Evolutionary conservation across 2,888 invertebrate species (phyloP).

Genomic region (Drosophila emarginata): DNA sequence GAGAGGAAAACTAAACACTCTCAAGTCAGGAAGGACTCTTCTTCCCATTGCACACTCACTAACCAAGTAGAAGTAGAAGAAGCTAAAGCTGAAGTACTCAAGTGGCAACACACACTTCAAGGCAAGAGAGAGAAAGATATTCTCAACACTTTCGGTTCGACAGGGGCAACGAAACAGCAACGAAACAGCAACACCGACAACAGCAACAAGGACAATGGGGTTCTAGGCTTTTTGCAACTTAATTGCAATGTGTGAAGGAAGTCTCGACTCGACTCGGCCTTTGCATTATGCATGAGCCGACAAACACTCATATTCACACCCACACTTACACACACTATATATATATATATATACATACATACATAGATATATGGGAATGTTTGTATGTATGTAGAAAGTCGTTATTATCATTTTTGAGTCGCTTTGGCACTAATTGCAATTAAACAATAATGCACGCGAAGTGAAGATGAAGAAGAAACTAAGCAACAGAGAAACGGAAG

Average conservation of each 20-base stretch:
- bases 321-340: constrained; percentile 8
- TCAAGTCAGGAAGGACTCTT: constrained; percentile 55
- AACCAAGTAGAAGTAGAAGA: constrained; percentile 17
- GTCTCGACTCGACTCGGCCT: constrained; percentile 43
- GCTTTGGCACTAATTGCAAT: constrained; percentile 71
- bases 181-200: constrained; percentile 32
- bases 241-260: constrained; percentile 57
- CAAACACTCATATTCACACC: constrained; percentile 20
- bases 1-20: constrained; percentile 45
- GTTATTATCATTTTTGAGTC: constrained; percentile 68
- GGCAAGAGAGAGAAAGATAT: constrained; percentile 54
- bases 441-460: constrained; percentile 66
- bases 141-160: constrained; percentile 64
- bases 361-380: background rate
- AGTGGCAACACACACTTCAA: constrained; percentile 66
- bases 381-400: constrained; percentile 21
- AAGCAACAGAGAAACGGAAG: background rate
- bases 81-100: constrained; percentile 49
- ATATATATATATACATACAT: background rate
- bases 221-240: constrained; percentile 60
- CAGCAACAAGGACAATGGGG: constrained; percentile 64
- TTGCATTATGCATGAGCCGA: constrained; percentile 68
- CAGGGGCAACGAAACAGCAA: constrained; percentile 45
- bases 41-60: constrained; percentile 38
- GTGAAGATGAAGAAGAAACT: background rate